Conservation (phyloP, 1,140 invertebrate genomes). For the Vollenhovia emeryi region DNA sequence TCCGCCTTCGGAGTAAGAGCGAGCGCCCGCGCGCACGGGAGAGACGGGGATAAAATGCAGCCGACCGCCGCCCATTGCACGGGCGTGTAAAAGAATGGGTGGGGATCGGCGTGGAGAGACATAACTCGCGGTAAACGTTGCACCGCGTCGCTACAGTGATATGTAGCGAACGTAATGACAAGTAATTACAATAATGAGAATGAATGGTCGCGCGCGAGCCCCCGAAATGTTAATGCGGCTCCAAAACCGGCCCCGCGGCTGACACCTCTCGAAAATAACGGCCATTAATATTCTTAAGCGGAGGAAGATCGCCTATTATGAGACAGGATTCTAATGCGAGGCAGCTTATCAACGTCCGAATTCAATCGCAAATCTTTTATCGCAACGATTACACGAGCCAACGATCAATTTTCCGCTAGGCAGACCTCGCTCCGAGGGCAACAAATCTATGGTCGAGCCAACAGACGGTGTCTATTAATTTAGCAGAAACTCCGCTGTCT, state of each 20-base stretch:
- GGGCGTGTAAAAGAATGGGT: background rate
- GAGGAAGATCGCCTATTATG: background rate
- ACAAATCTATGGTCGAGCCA: too few species aligned
- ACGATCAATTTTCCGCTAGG: too few species aligned
- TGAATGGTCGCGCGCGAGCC: background rate
- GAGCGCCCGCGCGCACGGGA: background rate
- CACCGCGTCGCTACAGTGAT: background rate
- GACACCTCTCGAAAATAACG: background rate
- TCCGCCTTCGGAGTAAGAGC: slow-evolving; percentile 4
- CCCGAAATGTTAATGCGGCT: background rate
- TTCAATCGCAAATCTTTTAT: too few species aligned
- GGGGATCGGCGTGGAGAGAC: too few species aligned
- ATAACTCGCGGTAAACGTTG: slow-evolving; percentile 18
- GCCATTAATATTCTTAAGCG: background rate
- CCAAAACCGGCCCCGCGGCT: background rate
- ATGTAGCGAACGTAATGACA: background rate
- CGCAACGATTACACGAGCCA: too few species aligned
- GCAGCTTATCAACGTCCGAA: too few species aligned
- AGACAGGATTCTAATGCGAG: too few species aligned
- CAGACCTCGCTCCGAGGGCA: too few species aligned
- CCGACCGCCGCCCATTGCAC: background rate
- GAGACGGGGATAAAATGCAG: background rate
- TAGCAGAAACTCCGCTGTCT: too few species aligned
- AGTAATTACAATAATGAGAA: slow-evolving; percentile 47
- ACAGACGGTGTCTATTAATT: too few species aligned